Evolutionary conservation across 2,113 vertebrate species (phyloP), one percentile per base, ranked within the genome.

Genomic region (Clarias magur): DNA sequence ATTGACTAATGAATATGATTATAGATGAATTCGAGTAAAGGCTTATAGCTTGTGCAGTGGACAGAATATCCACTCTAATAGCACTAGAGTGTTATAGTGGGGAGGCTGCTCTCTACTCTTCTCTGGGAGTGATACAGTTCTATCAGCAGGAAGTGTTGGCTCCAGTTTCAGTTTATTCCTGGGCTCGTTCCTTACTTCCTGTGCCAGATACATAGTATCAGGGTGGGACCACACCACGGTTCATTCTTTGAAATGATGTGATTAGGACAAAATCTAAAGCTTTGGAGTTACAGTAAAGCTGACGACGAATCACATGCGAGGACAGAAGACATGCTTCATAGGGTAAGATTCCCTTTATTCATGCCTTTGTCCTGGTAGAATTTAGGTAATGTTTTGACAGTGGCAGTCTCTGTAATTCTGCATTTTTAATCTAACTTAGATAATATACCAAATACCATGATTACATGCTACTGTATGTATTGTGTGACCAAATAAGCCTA

Each of bases 161-260:
- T 91, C 89, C 65, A 78, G 85, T 91, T 90, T 88, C 89, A 90
- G 38, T 82, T 88, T 86, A 90, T 91, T 91, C 81, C 75, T 86
- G 86, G 81, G 67, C 30, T 84, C 38, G 63, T 38, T 63, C 65
- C 48, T 80, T 53, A 60, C 85, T 84, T 87, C 88, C 89, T 87
- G 48, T 56, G 63, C 70, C 34, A 62, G 42, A 81, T 87, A 82
- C 89, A 87, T 82, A 82, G 88, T 83, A 80, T 82, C 75, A 78
- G 87, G 85, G 21, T 68, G 68, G 80, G 83, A 59, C 75, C 16
- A 56, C 83, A 21, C 83, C 75, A 42, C 65, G 56, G 79, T 80
- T 88, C 87, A 72, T 12, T 57, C 70, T 57, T 53, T 59, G 75
- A n/a, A 57, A 67, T 53, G 81, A 87, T 75, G 65, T 63, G 65